A percentile compares a stretch with the other conserved stretches of the same genome.
These are phyloP conservation scores for Pyrgilauda ruficollis DNA, from an alignment of 2,113 vertebrate genomes.

Conservation along the genomic window DNA sequence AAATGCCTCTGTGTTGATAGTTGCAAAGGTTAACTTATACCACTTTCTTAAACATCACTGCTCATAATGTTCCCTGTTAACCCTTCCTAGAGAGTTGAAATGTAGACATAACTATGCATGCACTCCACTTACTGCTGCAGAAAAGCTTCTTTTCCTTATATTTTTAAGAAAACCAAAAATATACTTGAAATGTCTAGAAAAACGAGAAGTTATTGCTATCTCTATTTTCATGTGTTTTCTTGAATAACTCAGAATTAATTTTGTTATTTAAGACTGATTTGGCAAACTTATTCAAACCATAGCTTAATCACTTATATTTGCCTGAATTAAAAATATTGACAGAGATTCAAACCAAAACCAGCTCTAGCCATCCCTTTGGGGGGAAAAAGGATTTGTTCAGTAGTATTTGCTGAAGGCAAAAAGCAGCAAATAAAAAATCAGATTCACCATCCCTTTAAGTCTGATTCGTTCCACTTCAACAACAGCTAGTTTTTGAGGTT, in stretches of 20 bases:
- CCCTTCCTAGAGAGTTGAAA: slow-evolving; percentile 60
- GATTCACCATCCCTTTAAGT: slow-evolving; percentile 1
- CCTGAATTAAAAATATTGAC: slow-evolving; percentile 53
- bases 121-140: slow-evolving; percentile 18
- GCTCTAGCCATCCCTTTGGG: background rate
- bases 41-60: slow-evolving; percentile 30
- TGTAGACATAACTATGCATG: slow-evolving; percentile 21
- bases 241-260: slow-evolving; percentile 29
- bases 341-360: slow-evolving; percentile 18
- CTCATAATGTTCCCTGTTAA: background rate
- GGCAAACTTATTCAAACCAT: slow-evolving; percentile 21
- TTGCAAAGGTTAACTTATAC: slow-evolving; percentile 19
- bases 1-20: background rate
- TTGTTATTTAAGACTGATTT: slow-evolving; percentile 47
- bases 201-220: background rate
- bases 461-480: background rate
- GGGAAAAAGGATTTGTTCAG: background rate
- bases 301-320: slow-evolving; percentile 57
- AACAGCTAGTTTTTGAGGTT: slow-evolving; percentile 4
- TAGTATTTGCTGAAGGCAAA: slow-evolving; percentile 26
- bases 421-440: slow-evolving; percentile 6
- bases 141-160: slow-evolving; percentile 48
- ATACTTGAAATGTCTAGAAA: slow-evolving; percentile 12
- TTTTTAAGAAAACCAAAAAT: background rate
- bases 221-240: slow-evolving; percentile 29